Conservation (phyloP, 2,888 invertebrate species). For the Chelonus formosanus region DNA sequence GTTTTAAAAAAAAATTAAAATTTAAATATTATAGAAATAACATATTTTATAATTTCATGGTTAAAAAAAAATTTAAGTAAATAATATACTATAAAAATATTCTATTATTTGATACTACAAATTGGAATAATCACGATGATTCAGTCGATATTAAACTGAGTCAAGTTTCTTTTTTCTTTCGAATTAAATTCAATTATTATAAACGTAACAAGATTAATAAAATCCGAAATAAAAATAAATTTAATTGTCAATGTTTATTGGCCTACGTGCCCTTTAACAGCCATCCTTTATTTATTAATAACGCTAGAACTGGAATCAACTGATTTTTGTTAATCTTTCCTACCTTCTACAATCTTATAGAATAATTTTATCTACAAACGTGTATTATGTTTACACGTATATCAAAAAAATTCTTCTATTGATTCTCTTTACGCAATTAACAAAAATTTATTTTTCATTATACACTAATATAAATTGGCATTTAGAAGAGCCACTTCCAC, state of each 20-base stretch:
- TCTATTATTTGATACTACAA: too few species aligned
- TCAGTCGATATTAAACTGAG: too few species aligned
- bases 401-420: neutral
- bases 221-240: too few species aligned
- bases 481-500: slow-evolving; percentile 8
- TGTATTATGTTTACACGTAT: neutral
- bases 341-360: slow-evolving; percentile 5
- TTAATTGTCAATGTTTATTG: neutral
- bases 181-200: too few species aligned
- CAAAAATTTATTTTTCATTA: neutral
- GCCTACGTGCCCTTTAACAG: neutral
- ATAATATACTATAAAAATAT: too few species aligned
- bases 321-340: slow-evolving; percentile 46
- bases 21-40: too few species aligned
- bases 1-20: too few species aligned
- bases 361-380: slow-evolving; percentile 6
- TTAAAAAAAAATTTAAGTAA: too few species aligned
- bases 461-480: slow-evolving; percentile 1
- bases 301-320: slow-evolving; percentile 26
- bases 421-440: neutral
- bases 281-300: neutral
- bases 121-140: too few species aligned
- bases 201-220: too few species aligned
- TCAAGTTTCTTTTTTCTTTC: too few species aligned
- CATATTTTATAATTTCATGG: too few species aligned